Evolutionary conservation across 2,113 vertebrate genomes (phyloP).

Genomic region (Alligator sinensis): DNA sequence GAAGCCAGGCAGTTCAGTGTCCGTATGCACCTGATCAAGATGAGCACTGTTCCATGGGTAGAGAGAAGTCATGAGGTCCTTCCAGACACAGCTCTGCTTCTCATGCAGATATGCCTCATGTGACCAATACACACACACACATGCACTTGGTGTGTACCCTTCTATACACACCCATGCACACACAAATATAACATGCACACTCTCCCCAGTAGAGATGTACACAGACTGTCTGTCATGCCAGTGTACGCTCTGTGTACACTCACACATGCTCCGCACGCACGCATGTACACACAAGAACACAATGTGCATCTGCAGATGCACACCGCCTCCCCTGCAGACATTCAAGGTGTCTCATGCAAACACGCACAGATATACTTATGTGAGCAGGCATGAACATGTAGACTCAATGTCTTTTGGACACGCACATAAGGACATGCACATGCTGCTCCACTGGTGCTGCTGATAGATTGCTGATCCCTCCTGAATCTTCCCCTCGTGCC

Average conservation of each 20-base stretch:
- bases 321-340: no score
- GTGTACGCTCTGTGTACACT: no score
- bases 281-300: no score
- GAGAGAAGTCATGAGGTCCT: fast-evolving
- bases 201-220: neutral
- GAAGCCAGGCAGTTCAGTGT: neutral
- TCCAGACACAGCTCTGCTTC: fast-evolving
- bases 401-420: neutral
- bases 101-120: neutral
- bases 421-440: neutral
- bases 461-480: neutral
- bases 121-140: neutral
- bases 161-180: neutral
- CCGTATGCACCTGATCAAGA: fast-evolving
- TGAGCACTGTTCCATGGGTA: fast-evolving
- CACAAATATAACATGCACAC: neutral
- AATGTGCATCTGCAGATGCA: no score
- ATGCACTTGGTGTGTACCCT: neutral
- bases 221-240: no score
- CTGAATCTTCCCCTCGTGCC: fast-evolving
- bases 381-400: neutral
- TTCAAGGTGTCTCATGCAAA: no score
- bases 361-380: no score
- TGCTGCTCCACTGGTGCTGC: neutral
- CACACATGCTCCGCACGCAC: no score